Conservation (phyloP, 2,113 vertebrate genomes). For the Trachemys scripta region DNA sequence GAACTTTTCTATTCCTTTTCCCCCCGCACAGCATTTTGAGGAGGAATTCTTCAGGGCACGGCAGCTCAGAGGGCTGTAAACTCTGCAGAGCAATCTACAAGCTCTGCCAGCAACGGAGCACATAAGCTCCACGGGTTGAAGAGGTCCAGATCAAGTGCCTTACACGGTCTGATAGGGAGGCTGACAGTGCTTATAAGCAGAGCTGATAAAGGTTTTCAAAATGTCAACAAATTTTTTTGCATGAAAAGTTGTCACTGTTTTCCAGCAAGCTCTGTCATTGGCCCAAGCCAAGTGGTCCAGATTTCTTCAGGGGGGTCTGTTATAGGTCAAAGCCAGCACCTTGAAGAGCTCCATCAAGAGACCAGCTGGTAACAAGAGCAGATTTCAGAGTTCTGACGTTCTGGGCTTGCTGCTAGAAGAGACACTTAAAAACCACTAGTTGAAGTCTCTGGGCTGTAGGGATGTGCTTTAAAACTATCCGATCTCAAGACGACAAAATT, state of each 20-base stretch:
- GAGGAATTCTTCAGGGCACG: not conserved
- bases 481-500: not conserved
- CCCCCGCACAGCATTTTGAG: not conserved
- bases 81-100: not conserved
- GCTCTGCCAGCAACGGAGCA: not conserved
- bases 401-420: not conserved
- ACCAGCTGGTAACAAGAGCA: accelerated
- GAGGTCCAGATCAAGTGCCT: too few relatives aligned
- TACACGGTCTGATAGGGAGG: too few relatives aligned
- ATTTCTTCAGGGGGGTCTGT: not conserved
- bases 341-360: not conserved
- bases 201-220: too few relatives aligned
- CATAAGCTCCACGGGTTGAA: not conserved
- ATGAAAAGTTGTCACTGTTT: too few relatives aligned
- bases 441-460: not conserved
- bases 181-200: too few relatives aligned
- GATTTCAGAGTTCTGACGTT: not conserved
- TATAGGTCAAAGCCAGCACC: too few relatives aligned
- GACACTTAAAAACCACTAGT: not conserved
- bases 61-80: not conserved
- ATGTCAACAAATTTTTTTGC: too few relatives aligned
- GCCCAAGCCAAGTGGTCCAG: not conserved
- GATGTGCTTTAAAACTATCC: not conserved
- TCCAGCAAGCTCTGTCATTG: too few relatives aligned
- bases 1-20: not conserved